These are phyloP conservation scores for Tragelaphus oryx DNA, from an alignment of 2,797 vertebrate genomes.

Conservation along the genomic window DNA sequence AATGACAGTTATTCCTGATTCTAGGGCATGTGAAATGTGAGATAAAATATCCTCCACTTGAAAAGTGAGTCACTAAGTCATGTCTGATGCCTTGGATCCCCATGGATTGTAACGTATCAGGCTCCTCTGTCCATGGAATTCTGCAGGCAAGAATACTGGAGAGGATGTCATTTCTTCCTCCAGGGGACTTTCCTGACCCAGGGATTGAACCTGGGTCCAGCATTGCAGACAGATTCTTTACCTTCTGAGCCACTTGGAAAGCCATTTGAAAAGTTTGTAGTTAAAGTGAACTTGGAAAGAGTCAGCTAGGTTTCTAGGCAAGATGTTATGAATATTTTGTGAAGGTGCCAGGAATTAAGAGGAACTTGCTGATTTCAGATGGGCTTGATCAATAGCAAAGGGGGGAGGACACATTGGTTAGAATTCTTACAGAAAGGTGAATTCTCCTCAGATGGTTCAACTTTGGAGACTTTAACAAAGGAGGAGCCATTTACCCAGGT, in stretches of 20 bases:
- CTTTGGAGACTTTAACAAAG: background rate
- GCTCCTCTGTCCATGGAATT: background rate
- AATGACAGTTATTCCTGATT: background rate
- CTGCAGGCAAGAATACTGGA: background rate
- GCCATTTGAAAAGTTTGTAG: background rate
- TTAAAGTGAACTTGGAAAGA: background rate
- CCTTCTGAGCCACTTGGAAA: background rate
- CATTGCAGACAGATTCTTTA: background rate
- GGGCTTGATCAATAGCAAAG: too few relatives aligned
- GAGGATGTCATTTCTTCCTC: background rate
- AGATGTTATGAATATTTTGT: background rate
- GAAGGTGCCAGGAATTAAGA: background rate
- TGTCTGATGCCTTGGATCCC: background rate
- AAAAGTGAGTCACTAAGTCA: background rate
- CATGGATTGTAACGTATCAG: background rate
- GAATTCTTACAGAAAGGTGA: background rate
- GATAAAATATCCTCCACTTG: background rate
- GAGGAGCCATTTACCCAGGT: background rate
- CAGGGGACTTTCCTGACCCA: background rate
- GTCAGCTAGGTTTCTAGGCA: background rate
- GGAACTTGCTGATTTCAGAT: background rate
- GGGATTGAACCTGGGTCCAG: too few relatives aligned
- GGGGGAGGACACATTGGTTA: background rate
- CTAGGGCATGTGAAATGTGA: background rate
- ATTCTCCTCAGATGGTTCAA: background rate